Conservation (phyloP, 2,888 invertebrate species). For the Lithophane semibrunnea region DNA sequence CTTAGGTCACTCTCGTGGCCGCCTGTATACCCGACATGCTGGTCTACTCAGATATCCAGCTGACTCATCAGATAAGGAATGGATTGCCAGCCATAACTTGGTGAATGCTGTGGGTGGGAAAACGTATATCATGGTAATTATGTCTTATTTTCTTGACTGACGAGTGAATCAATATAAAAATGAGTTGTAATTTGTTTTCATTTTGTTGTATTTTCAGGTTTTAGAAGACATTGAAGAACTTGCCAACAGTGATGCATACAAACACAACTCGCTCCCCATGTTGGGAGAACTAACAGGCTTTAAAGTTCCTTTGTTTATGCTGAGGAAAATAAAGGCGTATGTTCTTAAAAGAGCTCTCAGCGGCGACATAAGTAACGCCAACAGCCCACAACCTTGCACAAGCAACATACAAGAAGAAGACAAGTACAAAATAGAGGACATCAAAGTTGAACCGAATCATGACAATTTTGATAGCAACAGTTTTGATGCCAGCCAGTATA, state of each 20-base stretch:
- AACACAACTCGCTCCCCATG: conserved; percentile 91
- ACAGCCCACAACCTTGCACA: conserved; percentile 85
- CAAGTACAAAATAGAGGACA: conserved; percentile 80
- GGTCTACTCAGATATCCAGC: conserved; percentile 94
- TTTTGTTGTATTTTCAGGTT: conserved; percentile 80
- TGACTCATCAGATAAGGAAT: conserved; percentile 95
- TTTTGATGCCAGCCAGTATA: conserved; percentile 85
- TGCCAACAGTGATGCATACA: conserved; percentile 93
- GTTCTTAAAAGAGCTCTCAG: conserved; percentile 86
- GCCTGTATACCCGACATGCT: conserved; percentile 94
- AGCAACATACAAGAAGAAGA: conserved; percentile 81
- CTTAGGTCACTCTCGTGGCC: conserved; percentile 93
- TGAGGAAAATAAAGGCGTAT: conserved; percentile 93
- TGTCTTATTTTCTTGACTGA: not conserved
- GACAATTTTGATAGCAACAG: conserved; percentile 82
- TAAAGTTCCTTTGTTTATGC: conserved; percentile 93
- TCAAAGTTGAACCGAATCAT: conserved; percentile 82
- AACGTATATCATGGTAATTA: conserved; percentile 93
- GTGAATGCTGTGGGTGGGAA: conserved; percentile 95
- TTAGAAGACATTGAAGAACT: conserved; percentile 94
- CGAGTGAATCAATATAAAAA: not conserved
- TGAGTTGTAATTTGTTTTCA: not conserved
- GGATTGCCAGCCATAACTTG: conserved; percentile 94
- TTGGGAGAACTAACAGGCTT: conserved; percentile 94
- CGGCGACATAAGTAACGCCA: conserved; percentile 79